Conservation (phyloP, 2,113 vertebrate species). For the Neolamprologus sp. region DNA sequence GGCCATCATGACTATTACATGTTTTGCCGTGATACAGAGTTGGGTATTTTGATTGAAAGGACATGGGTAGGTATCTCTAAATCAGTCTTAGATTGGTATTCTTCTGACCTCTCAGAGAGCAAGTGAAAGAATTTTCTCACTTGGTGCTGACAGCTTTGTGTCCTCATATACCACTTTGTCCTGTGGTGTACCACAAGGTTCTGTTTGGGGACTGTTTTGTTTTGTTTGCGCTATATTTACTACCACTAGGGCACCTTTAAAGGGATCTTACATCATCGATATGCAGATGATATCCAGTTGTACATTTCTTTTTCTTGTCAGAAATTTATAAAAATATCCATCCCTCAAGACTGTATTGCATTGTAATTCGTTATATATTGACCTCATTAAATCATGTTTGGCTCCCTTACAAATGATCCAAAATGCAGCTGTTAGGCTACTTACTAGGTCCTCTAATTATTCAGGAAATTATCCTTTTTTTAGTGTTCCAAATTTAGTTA, state of each 20-base stretch:
- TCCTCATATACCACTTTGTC: neutral
- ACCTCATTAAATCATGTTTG: neutral
- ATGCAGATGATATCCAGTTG: neutral
- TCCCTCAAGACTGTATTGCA: neutral
- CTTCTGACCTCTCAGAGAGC: neutral
- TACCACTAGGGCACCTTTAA: neutral
- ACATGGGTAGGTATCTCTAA: neutral
- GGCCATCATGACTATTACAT: neutral
- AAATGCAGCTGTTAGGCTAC: neutral
- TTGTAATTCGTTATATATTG: neutral
- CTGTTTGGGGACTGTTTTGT: neutral
- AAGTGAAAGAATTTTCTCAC: neutral
- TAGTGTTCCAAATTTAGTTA: neutral
- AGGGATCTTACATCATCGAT: neutral
- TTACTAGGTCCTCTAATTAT: neutral
- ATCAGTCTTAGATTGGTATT: neutral
- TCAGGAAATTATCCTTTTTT: neutral
- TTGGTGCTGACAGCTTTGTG: neutral
- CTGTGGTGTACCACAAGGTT: neutral
- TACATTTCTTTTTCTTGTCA: neutral
- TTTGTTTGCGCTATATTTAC: neutral
- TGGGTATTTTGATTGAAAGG: neutral
- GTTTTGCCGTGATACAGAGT: neutral
- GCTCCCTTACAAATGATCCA: neutral
- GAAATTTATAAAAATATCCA: neutral